phyloP scores from a whole-genome alignment of 2,113 vertebrate genomes.

The Catharus minimus region DNA sequence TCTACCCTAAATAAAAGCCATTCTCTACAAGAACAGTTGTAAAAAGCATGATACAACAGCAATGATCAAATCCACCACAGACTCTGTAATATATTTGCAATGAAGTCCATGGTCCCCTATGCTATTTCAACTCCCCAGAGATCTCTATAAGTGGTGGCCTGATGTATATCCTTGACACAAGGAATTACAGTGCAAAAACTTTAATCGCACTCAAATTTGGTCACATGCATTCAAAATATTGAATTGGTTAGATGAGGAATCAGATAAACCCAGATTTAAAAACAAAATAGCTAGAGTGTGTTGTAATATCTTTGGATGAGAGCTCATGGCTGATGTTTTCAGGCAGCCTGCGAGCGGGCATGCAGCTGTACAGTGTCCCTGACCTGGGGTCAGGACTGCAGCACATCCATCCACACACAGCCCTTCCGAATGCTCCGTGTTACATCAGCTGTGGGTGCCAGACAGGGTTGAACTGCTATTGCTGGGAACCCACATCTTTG shows the following conservation, averaged over 20 bases:
- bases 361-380: background rate
- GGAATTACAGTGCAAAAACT: background rate
- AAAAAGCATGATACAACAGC: background rate
- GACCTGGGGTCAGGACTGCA: background rate
- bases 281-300: constrained; percentile 43
- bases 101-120: background rate
- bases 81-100: background rate
- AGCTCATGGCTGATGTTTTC: background rate
- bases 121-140: background rate
- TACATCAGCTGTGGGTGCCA: background rate
- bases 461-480: background rate
- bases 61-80: background rate
- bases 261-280: background rate
- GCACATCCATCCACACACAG: accelerated
- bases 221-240: background rate
- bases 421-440: accelerated
- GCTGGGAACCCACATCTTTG: background rate
- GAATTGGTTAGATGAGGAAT: background rate
- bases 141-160: background rate
- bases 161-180: background rate
- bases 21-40: background rate
- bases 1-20: background rate
- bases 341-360: background rate
- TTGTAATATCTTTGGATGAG: constrained; percentile 38
- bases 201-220: background rate